These are phyloP conservation scores for Mystacides longicornis DNA, from an alignment of 2,888 invertebrate genomes.

Conservation along the genomic window DNA sequence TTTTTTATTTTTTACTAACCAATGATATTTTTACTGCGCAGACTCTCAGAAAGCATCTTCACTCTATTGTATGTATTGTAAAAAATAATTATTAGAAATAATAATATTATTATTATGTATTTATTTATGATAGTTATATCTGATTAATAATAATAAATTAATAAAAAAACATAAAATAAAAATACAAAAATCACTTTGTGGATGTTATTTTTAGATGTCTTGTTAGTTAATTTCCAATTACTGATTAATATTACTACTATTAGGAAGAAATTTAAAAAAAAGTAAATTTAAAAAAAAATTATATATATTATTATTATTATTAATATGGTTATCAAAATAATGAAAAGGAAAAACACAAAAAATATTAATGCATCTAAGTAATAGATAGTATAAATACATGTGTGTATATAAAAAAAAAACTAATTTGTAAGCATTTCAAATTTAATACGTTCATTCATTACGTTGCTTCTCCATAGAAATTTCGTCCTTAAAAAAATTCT, in stretches of 20 bases:
- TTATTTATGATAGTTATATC: not conserved
- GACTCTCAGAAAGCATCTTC: too few relatives aligned
- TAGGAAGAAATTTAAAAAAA: conserved; percentile 18
- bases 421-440: conserved; percentile 27
- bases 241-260: conserved; percentile 11
- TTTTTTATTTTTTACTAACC: too few relatives aligned
- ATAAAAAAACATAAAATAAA: conserved; percentile 23
- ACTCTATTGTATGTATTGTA: not conserved
- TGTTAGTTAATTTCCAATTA: conserved; percentile 36
- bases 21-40: too few relatives aligned
- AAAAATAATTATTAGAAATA: not conserved
- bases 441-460: too few relatives aligned
- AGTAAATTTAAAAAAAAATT: conserved; percentile 7
- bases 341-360: conserved; percentile 23
- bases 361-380: conserved; percentile 26
- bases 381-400: conserved; percentile 20
- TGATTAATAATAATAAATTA: not conserved
- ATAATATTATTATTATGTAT: not conserved
- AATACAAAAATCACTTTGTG: conserved; percentile 24
- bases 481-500: too few relatives aligned
- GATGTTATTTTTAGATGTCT: conserved; percentile 42
- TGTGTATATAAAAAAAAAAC: conserved; percentile 19
- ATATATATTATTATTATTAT: not conserved
- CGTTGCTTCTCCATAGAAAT: too few relatives aligned
- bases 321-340: conserved; percentile 2